Base-by-base conservation (phyloP, 2,113 vertebrate species). In the Polyodon spathula region DNA sequence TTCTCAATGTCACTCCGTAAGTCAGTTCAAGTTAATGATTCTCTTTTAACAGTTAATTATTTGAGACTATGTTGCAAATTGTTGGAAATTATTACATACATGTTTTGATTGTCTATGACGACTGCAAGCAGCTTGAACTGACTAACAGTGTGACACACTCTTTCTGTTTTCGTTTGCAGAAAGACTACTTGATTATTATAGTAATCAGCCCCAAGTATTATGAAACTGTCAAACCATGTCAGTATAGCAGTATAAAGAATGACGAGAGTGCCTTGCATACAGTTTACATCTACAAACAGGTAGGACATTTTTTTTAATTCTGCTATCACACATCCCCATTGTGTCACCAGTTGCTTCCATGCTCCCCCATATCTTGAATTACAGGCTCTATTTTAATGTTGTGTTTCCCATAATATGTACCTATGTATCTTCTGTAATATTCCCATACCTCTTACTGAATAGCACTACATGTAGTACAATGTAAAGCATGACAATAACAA, bases 131-230 rank as follows among this genome's bases (percentile, higher is more conserved):
- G 27, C 27, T 27, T 27, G 27, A 27, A 27, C 27, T 27, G 27
- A 27, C 27, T 27, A 27, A 27, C 27, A 27, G 3, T 3, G 27
- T 27, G 27, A 27, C 27, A 27, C 27, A 27, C 27, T 14, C 46
- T 50, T 37, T 27, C n/a, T 17, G 4, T 53, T 9, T 54, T 15
- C 12, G 6, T 37, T 37, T 27, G 0, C 71, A 89, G 88, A 89
- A 87, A 68, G 86, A 86, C 50, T 89, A 88, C 58, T 67, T 89
- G 73, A 89, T 89, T 69, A 89, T 89, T 73, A 86, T 89, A 67
- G 80, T 86, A 69, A 88, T 89, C 79, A 89, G 87, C 56, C 88
- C 88, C 4, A 89, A 89, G 68, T 89, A 89, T 74, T 74, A 81
- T 2, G 73, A 86, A 67, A 83, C 82, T 0, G 86, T 89, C 54